Conservation (phyloP, 2,797 vertebrate species). For the Pangasius sanitwongsei region DNA sequence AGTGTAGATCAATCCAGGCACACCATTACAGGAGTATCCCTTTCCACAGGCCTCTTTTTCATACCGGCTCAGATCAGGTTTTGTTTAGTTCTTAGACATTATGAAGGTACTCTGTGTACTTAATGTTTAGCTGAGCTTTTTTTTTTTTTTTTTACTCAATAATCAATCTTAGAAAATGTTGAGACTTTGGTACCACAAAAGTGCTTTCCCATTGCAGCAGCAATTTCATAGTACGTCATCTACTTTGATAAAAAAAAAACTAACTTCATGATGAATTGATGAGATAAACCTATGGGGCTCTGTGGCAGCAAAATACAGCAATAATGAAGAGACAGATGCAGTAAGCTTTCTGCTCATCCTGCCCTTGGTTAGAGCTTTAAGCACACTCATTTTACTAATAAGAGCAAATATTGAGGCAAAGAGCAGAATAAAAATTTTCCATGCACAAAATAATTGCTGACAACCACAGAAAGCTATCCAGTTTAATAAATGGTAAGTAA, state of each 20-base stretch:
- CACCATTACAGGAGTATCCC: neutral
- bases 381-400: neutral
- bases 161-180: neutral
- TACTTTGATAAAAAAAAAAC: neutral
- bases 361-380: conserved; percentile 20
- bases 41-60: neutral
- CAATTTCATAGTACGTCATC: neutral
- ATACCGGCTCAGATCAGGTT: neutral
- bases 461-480: neutral
- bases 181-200: neutral
- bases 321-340: neutral
- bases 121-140: neutral
- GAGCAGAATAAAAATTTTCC: neutral
- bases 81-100: neutral
- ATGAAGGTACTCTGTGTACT: neutral
- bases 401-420: neutral
- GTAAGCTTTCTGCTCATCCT: conserved; percentile 25
- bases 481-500: conserved; percentile 4
- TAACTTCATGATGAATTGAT: conserved; percentile 14
- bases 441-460: neutral
- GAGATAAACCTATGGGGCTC: conserved; percentile 19
- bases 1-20: conserved; percentile 62
- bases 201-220: conserved; percentile 10
- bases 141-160: neutral
- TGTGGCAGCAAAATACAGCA: neutral